phyloP scores from a whole-genome alignment of 2,113 vertebrate species.

The Gymnocephalus cernua region DNA sequence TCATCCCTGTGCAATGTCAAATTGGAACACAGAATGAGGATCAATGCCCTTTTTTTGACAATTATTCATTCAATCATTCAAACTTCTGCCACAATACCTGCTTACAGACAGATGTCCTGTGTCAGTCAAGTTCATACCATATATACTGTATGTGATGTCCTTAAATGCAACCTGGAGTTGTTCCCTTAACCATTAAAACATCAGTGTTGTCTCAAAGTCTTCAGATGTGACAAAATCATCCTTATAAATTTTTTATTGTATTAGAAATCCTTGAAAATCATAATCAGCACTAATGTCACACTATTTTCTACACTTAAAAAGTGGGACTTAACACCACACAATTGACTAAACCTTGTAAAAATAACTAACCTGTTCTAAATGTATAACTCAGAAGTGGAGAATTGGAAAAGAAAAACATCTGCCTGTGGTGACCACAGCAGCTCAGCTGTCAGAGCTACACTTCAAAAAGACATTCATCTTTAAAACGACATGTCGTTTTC shows the following conservation, averaged over 20 bases:
- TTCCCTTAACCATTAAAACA: not conserved
- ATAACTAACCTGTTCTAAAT: not conserved
- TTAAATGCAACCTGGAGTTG: not conserved
- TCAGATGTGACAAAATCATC: no score
- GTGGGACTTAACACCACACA: not conserved
- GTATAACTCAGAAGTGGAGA: not conserved
- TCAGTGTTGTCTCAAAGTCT: not conserved
- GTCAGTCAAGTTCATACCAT: not conserved
- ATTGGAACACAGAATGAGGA: not conserved
- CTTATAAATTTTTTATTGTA: no score
- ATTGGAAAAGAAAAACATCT: slow-evolving; percentile 45
- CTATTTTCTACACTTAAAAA: not conserved
- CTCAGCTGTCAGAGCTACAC: slow-evolving; percentile 26
- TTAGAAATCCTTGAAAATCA: no score
- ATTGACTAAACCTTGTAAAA: not conserved
- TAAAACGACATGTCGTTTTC: not conserved
- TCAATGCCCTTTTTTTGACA: not conserved
- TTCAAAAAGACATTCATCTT: slow-evolving; percentile 19
- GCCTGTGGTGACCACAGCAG: slow-evolving; percentile 21
- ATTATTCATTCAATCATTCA: not conserved
- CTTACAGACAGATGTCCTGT: not conserved
- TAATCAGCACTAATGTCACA: not conserved
- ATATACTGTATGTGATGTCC: not conserved
- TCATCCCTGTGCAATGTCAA: not conserved
- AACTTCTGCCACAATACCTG: not conserved